Percentiles rank a stretch among this genome's conserved stretches.
Conservation (phyloP, 2,888 invertebrate species). For the Tenthredo livida region DNA sequence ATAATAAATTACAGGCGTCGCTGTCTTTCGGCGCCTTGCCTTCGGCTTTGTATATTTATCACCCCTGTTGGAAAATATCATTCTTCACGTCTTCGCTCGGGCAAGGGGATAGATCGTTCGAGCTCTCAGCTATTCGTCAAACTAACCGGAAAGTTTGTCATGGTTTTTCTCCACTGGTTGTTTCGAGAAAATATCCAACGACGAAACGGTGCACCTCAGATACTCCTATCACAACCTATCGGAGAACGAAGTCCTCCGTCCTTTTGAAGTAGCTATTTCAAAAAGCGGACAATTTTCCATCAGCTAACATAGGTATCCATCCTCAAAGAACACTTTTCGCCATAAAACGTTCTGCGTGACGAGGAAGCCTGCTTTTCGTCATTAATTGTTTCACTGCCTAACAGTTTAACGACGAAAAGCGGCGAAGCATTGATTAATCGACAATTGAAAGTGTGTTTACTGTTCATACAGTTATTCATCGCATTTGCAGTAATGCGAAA, state of each 20-base stretch:
- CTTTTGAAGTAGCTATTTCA: constrained; percentile 1
- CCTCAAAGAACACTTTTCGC: not conserved
- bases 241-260: not conserved
- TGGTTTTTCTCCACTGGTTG: constrained; percentile 57
- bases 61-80: constrained; percentile 65
- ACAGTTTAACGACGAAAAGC: not conserved
- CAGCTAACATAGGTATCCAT: not conserved
- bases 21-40: constrained; percentile 52
- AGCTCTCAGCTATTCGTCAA: constrained; percentile 66
- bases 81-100: constrained; percentile 61
- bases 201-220: not conserved
- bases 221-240: not conserved
- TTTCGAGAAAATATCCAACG: constrained; percentile 61
- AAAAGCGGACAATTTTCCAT: not conserved
- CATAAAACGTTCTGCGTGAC: not conserved
- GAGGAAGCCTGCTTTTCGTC: not conserved
- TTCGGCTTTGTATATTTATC: constrained; percentile 63
- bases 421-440: constrained; percentile 3
- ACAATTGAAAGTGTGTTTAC: not conserved
- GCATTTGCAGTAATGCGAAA: not conserved
- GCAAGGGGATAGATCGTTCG: constrained; percentile 45
- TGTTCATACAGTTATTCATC: not conserved
- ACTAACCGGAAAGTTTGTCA: constrained; percentile 66
- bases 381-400: not conserved
- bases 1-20: constrained; percentile 68